Base-by-base conservation (phyloP, 2,113 vertebrate genomes). In the Rutilus rutilus region DNA sequence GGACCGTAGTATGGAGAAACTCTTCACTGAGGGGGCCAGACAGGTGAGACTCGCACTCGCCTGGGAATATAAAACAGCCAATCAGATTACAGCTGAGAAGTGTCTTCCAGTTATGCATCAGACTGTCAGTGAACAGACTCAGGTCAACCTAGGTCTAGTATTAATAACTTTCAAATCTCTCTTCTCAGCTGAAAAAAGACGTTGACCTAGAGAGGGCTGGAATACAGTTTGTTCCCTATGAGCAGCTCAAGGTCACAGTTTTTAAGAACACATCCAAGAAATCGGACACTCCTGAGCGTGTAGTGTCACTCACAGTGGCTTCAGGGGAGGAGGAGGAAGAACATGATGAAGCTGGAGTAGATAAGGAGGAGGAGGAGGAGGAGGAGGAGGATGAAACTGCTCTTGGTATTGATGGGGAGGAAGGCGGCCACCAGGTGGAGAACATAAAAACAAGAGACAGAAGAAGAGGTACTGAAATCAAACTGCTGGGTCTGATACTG, bases 11-110 rank as follows among this genome's bases (percentile, higher is more conserved):
- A 83, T 96, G 94, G 96, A 96, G 90, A 92, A 93, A 67, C 92
- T 96, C 50, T 95, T 96, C 85, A 95, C 93, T 0, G 95, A 96
- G 86, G 95, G 95, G 83, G 96, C 96, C 76, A 90, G 94, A n/a
- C 90, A 94, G 95, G 96, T 96, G 80, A 93, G 92, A 8, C 15
- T 14, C 7, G 1, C 4, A 2, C 6, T 14, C 36, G 1, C 3
- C n/a, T 36, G 2, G 50, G 9, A 27, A 33, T 54, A 39, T 64
- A 64, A 47, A 45, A 10, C 19, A 25, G 75, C 15, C 8, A 45
- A 14, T 23, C 57, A 19, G n/a, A 42, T 42, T 23, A 8, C 19
- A 57, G 54, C 19, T 57, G 54, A 21, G 19, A 23, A 23, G 54
- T 21, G 2, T 57, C 54, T 57, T 57, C 54, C 19, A 57, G 54